A percentile compares a stretch with the other conserved stretches of the same genome.
These are phyloP conservation scores for Babyrousa celebensis DNA, from an alignment of 2,797 vertebrate genomes.

Conservation along the genomic window DNA sequence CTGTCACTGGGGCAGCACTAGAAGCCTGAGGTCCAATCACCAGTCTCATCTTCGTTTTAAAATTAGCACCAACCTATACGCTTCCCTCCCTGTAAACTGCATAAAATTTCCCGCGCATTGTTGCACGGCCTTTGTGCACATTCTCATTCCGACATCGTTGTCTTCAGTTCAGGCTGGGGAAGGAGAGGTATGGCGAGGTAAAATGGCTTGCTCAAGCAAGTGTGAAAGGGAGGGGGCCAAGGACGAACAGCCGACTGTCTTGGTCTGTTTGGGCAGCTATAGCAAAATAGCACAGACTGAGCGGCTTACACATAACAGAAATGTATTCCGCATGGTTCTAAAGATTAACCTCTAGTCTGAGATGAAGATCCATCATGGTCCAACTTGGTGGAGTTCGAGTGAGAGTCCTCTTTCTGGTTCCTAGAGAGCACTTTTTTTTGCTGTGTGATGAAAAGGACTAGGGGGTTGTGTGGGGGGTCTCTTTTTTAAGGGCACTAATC, in stretches of 20 bases:
- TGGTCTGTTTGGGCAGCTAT: not conserved
- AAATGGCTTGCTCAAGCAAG: not conserved
- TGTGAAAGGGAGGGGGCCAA: not conserved
- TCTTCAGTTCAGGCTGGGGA: too few relatives aligned
- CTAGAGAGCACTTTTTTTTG: too few relatives aligned
- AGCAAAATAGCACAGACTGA: not conserved
- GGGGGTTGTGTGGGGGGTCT: not conserved
- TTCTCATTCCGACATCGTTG: not conserved
- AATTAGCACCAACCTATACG: not conserved
- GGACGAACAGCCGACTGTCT: not conserved
- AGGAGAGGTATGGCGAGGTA: not conserved
- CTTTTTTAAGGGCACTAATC: not conserved
- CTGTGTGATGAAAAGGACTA: not conserved
- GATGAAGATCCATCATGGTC: rapidly evolving
- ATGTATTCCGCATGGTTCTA: not conserved
- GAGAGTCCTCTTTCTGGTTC: too few relatives aligned
- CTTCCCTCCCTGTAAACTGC: rapidly evolving
- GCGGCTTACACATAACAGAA: not conserved
- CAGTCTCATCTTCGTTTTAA: not conserved
- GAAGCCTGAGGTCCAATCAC: not conserved
- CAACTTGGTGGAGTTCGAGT: rapidly evolving
- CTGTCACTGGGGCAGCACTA: not conserved
- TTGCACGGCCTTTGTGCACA: not conserved
- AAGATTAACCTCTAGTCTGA: not conserved
- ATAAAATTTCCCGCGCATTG: rapidly evolving